Percentiles rank a stretch among this genome's conserved stretches.
Conservation (phyloP, 1,140 invertebrate genomes). For the Apis florea region DNA sequence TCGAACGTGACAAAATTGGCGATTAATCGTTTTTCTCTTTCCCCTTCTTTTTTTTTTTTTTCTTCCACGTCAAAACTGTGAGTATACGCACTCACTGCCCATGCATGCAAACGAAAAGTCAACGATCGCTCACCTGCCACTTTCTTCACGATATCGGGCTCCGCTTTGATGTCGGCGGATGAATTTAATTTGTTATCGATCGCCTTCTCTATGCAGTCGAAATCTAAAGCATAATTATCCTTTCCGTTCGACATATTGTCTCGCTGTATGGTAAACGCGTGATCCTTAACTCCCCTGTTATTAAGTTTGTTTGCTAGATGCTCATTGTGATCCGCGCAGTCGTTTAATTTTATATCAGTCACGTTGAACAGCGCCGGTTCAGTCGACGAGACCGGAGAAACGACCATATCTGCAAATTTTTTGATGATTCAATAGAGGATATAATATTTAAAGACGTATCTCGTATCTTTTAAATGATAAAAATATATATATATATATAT, state of each 20-base stretch:
- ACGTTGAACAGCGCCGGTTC: slow-evolving; percentile 68
- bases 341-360: slow-evolving; percentile 50
- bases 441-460: too few relatives aligned
- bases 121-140: slow-evolving; percentile 68
- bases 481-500: background rate
- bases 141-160: slow-evolving; percentile 69
- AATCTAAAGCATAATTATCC: slow-evolving; percentile 54
- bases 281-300: slow-evolving; percentile 20
- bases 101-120: background rate
- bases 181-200: slow-evolving; percentile 56
- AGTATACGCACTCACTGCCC: background rate
- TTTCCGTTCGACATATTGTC: slow-evolving; percentile 47
- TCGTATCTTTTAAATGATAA: background rate
- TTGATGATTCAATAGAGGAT: background rate
- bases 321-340: slow-evolving; percentile 37
- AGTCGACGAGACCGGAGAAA: slow-evolving; percentile 71
- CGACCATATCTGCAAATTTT: slow-evolving; percentile 75
- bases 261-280: slow-evolving; percentile 42
- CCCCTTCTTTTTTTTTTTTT: background rate
- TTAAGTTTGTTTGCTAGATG: slow-evolving; percentile 28
- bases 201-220: slow-evolving; percentile 45
- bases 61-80: background rate
- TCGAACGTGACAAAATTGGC: background rate
- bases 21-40: background rate
- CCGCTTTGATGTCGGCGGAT: slow-evolving; percentile 57